Conservation (phyloP, 2,888 invertebrate species). For the Arrhopalites spinosus region DNA sequence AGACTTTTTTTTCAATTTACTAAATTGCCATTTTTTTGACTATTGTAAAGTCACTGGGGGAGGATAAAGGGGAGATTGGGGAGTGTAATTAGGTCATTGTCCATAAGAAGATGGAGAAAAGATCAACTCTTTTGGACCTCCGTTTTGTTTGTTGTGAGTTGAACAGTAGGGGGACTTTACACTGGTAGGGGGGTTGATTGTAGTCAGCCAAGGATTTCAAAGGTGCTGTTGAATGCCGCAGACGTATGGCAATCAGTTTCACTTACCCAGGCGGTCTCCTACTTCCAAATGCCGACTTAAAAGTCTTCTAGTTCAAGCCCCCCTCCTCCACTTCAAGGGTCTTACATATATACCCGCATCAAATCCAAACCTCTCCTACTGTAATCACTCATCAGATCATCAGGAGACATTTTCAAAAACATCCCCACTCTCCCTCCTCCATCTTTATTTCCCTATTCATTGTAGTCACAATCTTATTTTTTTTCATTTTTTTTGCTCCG, state of each 20-base stretch:
- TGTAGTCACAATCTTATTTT: too few relatives aligned
- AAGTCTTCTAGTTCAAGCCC: too few relatives aligned
- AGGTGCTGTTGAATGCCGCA: constrained; percentile 37
- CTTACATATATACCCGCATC: background rate
- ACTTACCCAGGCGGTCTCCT: constrained; percentile 40
- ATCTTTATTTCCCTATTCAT: too few relatives aligned
- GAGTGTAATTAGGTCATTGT: constrained; percentile 32
- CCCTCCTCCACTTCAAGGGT: constrained; percentile 21
- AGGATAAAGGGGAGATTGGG: too few relatives aligned
- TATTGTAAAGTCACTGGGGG: background rate
- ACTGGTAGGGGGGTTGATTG: constrained; percentile 34
- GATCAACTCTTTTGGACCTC: background rate
- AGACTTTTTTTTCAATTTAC: too few relatives aligned
- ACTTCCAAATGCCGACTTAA: constrained; percentile 27
- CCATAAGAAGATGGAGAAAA: constrained; percentile 15
- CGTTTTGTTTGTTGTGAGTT: constrained; percentile 45
- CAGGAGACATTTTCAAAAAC: background rate
- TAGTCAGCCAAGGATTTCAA: constrained; percentile 31
- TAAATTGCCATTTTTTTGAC: background rate
- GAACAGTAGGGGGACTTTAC: constrained; percentile 39
- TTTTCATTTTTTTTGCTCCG: background rate
- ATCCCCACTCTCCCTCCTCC: too few relatives aligned
- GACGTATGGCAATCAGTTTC: constrained; percentile 44
- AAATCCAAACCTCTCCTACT: constrained; percentile 14
- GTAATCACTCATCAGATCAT: constrained; percentile 28